Conservation (phyloP, 1,140 invertebrate species). For the Asbolus verrucosus region DNA sequence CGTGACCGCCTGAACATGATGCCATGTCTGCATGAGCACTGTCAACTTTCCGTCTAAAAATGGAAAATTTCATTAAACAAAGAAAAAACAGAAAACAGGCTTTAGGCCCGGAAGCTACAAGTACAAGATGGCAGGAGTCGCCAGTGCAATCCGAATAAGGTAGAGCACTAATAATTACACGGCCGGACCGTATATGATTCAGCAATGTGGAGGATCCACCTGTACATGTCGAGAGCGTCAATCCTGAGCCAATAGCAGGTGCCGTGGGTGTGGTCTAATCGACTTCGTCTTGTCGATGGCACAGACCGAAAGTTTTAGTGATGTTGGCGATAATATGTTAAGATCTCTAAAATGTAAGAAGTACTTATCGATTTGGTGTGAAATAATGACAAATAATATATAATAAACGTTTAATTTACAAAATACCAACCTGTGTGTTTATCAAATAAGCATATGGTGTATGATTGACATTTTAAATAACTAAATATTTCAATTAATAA, state of each 20-base stretch:
- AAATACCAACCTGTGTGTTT: constrained; percentile 59
- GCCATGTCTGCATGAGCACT: no score
- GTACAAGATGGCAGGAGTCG: no score
- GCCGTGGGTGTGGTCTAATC: constrained; percentile 51
- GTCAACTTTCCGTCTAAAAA: no score
- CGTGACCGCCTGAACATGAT: no score
- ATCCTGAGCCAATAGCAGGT: constrained; percentile 51
- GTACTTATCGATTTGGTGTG: constrained; percentile 63
- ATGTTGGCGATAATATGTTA: constrained; percentile 59
- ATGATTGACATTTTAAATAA: constrained; percentile 56
- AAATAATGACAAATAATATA: constrained; percentile 63
- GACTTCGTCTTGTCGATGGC: constrained; percentile 50
- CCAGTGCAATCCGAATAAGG: no score
- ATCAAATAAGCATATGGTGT: constrained; percentile 59
- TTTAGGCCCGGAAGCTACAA: no score
- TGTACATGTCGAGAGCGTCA: constrained; percentile 42
- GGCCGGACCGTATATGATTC: constrained; percentile 29
- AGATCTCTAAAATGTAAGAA: constrained; percentile 60
- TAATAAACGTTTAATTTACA: constrained; percentile 63
- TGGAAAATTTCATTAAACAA: no score
- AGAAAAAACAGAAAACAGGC: no score
- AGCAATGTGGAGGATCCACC: constrained; percentile 41
- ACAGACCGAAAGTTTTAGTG: constrained; percentile 57
- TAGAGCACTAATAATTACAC: no score
- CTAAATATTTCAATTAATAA: constrained; percentile 44